Conservation (phyloP, 2,113 vertebrate species). For the Neogobius melanostomus region DNA sequence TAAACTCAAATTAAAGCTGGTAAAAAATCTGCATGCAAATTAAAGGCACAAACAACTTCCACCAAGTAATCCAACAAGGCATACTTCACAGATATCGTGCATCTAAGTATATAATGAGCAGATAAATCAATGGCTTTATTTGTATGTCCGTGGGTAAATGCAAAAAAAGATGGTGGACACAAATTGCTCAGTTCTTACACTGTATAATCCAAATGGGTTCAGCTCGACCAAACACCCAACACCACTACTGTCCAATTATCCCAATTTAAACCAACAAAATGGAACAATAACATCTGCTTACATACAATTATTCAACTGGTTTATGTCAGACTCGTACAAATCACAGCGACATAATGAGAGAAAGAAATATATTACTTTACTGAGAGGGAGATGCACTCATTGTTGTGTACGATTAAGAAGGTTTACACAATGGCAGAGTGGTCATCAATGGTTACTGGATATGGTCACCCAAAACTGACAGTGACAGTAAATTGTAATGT, state of each 20-base stretch:
- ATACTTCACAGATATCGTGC: not conserved
- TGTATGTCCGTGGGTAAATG: constrained; percentile 21
- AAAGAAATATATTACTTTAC: not conserved
- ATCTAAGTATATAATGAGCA: constrained; percentile 24
- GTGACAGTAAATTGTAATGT: not conserved
- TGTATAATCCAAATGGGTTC: constrained; percentile 3
- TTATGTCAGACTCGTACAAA: not conserved
- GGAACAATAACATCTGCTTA: not conserved
- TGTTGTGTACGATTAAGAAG: too few species aligned
- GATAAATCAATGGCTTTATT: constrained; percentile 6
- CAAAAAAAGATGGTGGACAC: not conserved
- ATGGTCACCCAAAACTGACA: too few species aligned
- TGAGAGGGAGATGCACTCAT: not conserved
- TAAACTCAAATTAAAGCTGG: constrained; percentile 24
- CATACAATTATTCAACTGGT: not conserved
- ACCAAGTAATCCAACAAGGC: constrained; percentile 12
- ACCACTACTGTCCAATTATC: not conserved
- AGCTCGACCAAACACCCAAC: not conserved
- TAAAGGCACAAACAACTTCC: constrained; percentile 35
- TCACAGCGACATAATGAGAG: not conserved
- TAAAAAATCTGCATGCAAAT: constrained; percentile 47
- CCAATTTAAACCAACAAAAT: not conserved
- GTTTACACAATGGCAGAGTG: too few species aligned
- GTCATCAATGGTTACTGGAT: too few species aligned
- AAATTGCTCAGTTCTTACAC: not conserved